Evolutionary conservation across 2,888 invertebrate species (phyloP), one percentile per base, ranked within the genome.

Genomic region (Andrena chrysosceles): DNA sequence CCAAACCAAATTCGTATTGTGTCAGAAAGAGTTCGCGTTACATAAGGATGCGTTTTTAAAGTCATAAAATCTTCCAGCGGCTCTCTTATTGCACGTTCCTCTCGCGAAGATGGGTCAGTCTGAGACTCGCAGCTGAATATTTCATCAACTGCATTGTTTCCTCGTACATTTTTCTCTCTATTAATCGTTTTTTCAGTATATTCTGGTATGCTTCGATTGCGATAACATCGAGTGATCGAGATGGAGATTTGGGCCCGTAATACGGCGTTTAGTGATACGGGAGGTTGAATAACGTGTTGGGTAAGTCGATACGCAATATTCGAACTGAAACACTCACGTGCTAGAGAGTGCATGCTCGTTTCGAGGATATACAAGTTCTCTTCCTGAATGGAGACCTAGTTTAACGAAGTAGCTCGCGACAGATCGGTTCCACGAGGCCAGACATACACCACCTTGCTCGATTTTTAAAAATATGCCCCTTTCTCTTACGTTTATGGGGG

Each of bases 221-320:
- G 56, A 56, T 56, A 35, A 2, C 13, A 42, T 16, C 56, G 26
- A 54, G 72, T 67, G 68, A 83, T 83, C 73, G 71, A 60, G 70
- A 66, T 77, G 62, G 76, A 49, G 73, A 71, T 70, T 80, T 66
- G 74, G 77, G 62, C 73, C 74, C 75, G 77, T 72, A 84, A 82
- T 72, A 74, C 82, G 70, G 69, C 71, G 67, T 85, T 83, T 70
- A 77, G 52, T 20, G 23, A 56, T 60, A 31, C 42, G 70, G 29
- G 29, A 49, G 80, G 84, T 88, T 88, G 69, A 87, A 84, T 88
- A 85, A 88, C 85, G 72, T 49, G 85, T 90, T 89, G 85, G 72
- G 85, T 88, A 90, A 89, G 84, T 72, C 77, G 83, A 87, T 80
- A 85, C 78, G 84, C 76, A 85, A 85, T 85, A 74, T 82, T 82